Evolutionary conservation across 2,113 vertebrate genomes (phyloP).

Genomic region (Eulemur macaco): DNA sequence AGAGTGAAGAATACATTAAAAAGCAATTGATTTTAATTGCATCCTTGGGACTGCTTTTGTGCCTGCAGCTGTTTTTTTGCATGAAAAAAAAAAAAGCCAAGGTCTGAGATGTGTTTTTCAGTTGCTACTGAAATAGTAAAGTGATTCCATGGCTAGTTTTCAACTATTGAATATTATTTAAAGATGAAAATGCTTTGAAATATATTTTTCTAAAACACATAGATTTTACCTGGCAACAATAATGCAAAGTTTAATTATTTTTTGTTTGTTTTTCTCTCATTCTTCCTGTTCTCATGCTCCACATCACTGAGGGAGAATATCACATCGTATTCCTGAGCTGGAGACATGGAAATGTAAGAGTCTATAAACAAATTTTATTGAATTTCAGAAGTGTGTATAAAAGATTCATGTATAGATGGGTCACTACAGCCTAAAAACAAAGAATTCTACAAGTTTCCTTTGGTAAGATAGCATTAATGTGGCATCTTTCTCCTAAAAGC

Average conservation of each 20-base stretch:
- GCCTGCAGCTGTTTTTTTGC: conserved; percentile 64
- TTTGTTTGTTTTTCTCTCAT: not conserved
- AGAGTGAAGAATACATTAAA: conserved; percentile 72
- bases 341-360: not conserved
- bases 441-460: not conserved
- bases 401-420: not conserved
- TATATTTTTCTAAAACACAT: conserved; percentile 39
- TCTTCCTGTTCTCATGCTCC: not conserved
- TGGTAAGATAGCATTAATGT: not conserved
- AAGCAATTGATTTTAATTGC: conserved; percentile 76
- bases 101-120: conserved; percentile 67
- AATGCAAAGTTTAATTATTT: not conserved
- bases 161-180: conserved; percentile 56
- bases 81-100: conserved; percentile 63
- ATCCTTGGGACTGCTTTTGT: conserved; percentile 72
- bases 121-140: conserved; percentile 54
- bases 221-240: conserved; percentile 31
- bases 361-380: not conserved
- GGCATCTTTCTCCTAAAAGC: not conserved
- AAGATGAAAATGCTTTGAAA: conserved; percentile 54
- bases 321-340: not conserved
- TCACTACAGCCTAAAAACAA: not conserved
- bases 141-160: conserved; percentile 48
- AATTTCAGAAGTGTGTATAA: not conserved
- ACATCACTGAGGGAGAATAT: not conserved